phyloP scores from a whole-genome alignment of 2,113 vertebrate species.

The Addax nasomaculatus region DNA sequence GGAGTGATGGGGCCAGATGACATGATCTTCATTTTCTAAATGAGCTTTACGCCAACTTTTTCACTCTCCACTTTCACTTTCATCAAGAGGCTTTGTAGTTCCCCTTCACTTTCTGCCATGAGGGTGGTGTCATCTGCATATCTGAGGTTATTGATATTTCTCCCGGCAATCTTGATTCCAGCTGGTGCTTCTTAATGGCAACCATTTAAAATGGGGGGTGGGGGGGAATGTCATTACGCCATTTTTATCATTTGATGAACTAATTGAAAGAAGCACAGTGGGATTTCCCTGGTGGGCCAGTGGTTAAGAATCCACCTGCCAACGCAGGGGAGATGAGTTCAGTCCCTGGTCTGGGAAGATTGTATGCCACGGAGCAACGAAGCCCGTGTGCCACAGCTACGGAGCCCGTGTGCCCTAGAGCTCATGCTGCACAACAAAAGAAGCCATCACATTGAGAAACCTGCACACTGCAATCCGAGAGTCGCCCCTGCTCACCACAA shows the following conservation, averaged over 20 bases:
- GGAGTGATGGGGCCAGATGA: too few relatives aligned
- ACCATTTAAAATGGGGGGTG: conserved; percentile 8
- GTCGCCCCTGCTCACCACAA: background rate
- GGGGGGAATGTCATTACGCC: background rate
- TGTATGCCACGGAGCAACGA: background rate
- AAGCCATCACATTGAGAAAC: background rate
- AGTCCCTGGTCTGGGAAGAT: background rate
- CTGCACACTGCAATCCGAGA: background rate
- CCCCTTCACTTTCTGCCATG: too few relatives aligned
- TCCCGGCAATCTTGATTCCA: too few relatives aligned
- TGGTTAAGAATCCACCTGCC: background rate
- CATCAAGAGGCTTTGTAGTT: too few relatives aligned
- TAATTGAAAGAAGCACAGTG: background rate
- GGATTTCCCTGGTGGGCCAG: background rate
- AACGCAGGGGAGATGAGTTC: background rate
- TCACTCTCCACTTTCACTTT: too few relatives aligned
- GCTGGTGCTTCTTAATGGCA: background rate
- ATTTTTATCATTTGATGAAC: conserved; percentile 5
- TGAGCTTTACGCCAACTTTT: too few relatives aligned
- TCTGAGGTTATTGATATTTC: too few relatives aligned
- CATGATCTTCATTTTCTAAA: too few relatives aligned
- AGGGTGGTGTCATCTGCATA: too few relatives aligned
- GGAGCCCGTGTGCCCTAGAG: background rate
- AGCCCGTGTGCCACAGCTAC: background rate
- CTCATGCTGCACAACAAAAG: background rate